These are phyloP conservation scores for Perizoma affinitatum DNA, from an alignment of 2,888 invertebrate genomes.

Conservation along the genomic window DNA sequence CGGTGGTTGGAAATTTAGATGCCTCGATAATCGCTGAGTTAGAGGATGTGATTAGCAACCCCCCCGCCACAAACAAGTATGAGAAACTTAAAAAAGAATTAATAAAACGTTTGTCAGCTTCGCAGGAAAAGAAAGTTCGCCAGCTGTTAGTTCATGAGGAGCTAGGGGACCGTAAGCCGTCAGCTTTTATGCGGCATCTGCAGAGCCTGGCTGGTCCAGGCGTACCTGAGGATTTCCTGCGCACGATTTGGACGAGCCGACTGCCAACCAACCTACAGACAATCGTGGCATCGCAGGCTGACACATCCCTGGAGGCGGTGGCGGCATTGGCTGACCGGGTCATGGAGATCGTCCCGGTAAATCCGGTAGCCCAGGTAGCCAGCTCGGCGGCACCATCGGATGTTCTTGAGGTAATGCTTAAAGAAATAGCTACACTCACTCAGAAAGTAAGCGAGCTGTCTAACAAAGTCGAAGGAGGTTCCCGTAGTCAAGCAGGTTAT, in stretches of 20 bases:
- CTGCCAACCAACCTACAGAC: slow-evolving; percentile 29
- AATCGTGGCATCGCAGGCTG: slow-evolving; percentile 26
- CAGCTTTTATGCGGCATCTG: slow-evolving; percentile 34
- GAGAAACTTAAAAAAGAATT: background rate
- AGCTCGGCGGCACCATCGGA: background rate
- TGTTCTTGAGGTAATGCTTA: background rate
- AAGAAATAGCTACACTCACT: background rate
- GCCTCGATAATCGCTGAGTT: slow-evolving; percentile 11
- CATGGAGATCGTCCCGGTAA: slow-evolving; percentile 6
- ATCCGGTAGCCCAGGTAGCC: background rate
- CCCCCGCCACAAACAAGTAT: slow-evolving; percentile 29
- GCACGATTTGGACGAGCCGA: slow-evolving; percentile 31
- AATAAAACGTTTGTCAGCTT: slow-evolving; percentile 29
- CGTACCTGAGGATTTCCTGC: slow-evolving; percentile 28
- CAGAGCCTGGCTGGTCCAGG: slow-evolving; percentile 8
- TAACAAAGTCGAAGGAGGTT: background rate
- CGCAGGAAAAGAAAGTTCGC: slow-evolving; percentile 32
- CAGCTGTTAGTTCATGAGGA: slow-evolving; percentile 38
- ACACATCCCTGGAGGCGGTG: slow-evolving; percentile 8
- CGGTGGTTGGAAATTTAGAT: slow-evolving; percentile 30
- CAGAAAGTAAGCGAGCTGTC: background rate
- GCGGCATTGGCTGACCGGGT: slow-evolving; percentile 20
- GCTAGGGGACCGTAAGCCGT: slow-evolving; percentile 36
- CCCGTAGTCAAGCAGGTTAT: background rate
- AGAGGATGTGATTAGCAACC: slow-evolving; percentile 35